Percentiles rank a stretch among this genome's conserved stretches.
Conservation (phyloP, 2,113 vertebrate species). For the Furnarius figulus region DNA sequence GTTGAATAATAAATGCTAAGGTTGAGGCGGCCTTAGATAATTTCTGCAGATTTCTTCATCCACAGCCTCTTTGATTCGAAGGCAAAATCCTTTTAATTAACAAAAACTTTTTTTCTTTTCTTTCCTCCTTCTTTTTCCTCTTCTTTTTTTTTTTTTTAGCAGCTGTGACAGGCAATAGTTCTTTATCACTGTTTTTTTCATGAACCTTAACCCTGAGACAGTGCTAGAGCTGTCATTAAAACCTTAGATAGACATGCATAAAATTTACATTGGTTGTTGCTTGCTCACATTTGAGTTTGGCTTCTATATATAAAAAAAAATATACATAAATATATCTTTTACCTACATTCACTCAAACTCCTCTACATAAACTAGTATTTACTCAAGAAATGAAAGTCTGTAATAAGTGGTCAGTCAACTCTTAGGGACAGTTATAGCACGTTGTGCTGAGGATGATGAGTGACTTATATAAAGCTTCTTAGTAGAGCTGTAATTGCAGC, state of each 20-base stretch:
- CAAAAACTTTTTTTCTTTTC: slow-evolving; percentile 38
- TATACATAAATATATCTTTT: background rate
- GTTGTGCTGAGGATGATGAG: background rate
- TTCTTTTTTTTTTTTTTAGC: background rate
- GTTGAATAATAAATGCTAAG: slow-evolving; percentile 89
- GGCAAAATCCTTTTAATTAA: slow-evolving; percentile 75
- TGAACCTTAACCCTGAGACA: slow-evolving; percentile 8
- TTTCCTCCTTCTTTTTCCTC: background rate
- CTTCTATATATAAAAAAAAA: background rate
- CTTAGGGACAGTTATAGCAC: background rate
- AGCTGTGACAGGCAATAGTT: slow-evolving; percentile 33
- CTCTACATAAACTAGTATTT: background rate
- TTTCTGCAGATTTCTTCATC: slow-evolving; percentile 82
- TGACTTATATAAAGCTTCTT: background rate
- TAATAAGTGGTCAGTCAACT: background rate
- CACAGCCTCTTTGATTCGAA: slow-evolving; percentile 72
- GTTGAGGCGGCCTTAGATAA: slow-evolving; percentile 84
- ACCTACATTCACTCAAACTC: background rate
- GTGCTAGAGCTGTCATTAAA: background rate
- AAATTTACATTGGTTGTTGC: background rate
- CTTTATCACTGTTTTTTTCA: slow-evolving; percentile 45
- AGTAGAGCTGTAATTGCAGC: background rate
- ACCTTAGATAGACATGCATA: background rate
- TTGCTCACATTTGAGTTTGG: background rate
- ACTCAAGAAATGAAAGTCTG: background rate